Conservation (phyloP, 30 jellyfish, hydroid and myxozoan species). For the Calvadosia cruxmelitensis region DNA sequence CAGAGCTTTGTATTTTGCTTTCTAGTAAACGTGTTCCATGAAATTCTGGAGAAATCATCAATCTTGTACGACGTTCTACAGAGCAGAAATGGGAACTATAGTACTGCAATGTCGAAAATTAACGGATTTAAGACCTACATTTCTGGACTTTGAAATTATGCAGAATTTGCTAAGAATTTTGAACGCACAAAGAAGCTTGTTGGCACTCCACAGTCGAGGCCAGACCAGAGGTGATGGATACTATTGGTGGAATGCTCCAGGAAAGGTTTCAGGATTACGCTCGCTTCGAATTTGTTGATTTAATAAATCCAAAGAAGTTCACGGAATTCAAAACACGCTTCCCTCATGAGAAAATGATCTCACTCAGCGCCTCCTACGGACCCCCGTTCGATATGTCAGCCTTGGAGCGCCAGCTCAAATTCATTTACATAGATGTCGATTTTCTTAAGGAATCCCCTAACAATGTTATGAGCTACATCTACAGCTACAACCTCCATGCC, state of each 20-base stretch:
- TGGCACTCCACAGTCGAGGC: slow-evolving; percentile 9
- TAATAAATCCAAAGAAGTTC: slow-evolving; percentile 14
- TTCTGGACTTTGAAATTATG: background rate
- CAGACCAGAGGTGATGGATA: slow-evolving; percentile 14
- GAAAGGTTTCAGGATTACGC: slow-evolving; percentile 25
- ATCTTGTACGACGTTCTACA: slow-evolving; percentile 18
- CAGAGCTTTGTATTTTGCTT: slow-evolving; percentile 28
- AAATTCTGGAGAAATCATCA: slow-evolving; percentile 16
- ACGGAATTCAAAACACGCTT: slow-evolving; percentile 3
- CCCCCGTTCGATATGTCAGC: slow-evolving; percentile 5
- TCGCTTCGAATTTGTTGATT: slow-evolving; percentile 13
- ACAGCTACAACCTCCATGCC: slow-evolving; percentile 1
- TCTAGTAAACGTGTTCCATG: slow-evolving; percentile 7
- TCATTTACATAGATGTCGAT: slow-evolving; percentile 12
- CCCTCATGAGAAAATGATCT: slow-evolving; percentile 9
- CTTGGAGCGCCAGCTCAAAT: slow-evolving; percentile 14
- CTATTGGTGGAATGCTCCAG: slow-evolving; percentile 2
- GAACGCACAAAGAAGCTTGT: slow-evolving; percentile 2
- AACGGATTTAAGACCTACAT: background rate
- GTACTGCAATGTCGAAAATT: slow-evolving; percentile 11
- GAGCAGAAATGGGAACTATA: slow-evolving; percentile 17
- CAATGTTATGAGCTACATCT: slow-evolving; percentile 1
- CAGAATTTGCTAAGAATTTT: background rate
- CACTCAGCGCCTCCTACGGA: slow-evolving; percentile 11
- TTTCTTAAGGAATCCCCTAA: slow-evolving; percentile 3